phyloP scores from a whole-genome alignment of 2,888 invertebrate species.

The Noctua fimbriata region DNA sequence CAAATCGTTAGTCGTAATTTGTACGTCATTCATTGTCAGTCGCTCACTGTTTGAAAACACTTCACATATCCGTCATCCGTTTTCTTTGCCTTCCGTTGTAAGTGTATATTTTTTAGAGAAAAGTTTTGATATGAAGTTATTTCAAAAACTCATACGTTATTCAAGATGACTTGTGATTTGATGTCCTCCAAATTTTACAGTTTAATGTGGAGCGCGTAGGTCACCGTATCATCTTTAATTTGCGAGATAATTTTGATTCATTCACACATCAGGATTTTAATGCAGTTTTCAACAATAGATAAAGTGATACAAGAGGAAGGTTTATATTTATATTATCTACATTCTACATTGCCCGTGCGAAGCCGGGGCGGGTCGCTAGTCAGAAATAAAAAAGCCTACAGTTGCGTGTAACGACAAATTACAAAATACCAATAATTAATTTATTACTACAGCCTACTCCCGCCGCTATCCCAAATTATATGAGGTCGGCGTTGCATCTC shows the following conservation, averaged over 20 bases:
- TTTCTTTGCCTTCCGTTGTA: not conserved
- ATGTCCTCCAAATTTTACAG: too few relatives aligned
- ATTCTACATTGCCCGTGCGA: too few relatives aligned
- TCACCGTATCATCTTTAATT: too few relatives aligned
- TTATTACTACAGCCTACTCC: not conserved
- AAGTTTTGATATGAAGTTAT: not conserved
- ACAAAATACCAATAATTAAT: not conserved
- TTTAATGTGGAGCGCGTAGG: too few relatives aligned
- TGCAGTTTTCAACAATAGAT: too few relatives aligned
- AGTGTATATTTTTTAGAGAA: not conserved
- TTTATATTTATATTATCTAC: too few relatives aligned
- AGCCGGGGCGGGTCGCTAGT: too few relatives aligned
- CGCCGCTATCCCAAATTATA: conserved; percentile 4
- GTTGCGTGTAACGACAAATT: not conserved
- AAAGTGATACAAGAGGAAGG: too few relatives aligned
- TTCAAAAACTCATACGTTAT: not conserved
- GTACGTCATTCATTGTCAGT: conserved; percentile 15
- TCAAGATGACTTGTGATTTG: too few relatives aligned
- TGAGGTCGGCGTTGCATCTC: not conserved
- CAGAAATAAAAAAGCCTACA: not conserved
- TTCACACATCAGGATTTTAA: too few relatives aligned
- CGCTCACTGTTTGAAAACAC: conserved; percentile 14
- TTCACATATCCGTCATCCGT: not conserved
- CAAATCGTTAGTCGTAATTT: not conserved
- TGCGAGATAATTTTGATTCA: too few relatives aligned